These are phyloP conservation scores for Carassius auratus DNA, from an alignment of 2,113 vertebrate species.

Conservation along the genomic window DNA sequence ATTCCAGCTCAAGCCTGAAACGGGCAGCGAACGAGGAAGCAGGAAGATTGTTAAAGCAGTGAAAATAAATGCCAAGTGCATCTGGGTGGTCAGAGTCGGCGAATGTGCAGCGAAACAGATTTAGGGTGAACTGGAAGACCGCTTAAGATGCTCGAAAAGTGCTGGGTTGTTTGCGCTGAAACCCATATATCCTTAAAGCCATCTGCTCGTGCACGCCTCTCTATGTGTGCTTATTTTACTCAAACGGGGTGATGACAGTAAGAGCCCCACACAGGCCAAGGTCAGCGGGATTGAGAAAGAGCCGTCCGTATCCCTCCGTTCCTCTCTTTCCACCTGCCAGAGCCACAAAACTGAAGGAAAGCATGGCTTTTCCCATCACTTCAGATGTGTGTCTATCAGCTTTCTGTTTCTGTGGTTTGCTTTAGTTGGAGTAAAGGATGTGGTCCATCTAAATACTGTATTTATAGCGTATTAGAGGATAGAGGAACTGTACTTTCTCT, in stretches of 20 bases:
- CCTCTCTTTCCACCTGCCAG: slow-evolving; percentile 71
- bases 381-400: slow-evolving; percentile 47
- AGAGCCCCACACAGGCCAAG: slow-evolving; percentile 40
- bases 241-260: slow-evolving; percentile 68
- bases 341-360: slow-evolving; percentile 61
- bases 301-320: slow-evolving; percentile 47
- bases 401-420: slow-evolving; percentile 34
- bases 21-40: slow-evolving; percentile 8
- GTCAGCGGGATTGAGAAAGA: slow-evolving; percentile 26
- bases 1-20: slow-evolving; percentile 44
- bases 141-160: not conserved
- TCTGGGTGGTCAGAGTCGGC: slow-evolving; percentile 49
- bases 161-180: not conserved
- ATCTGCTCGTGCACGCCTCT: slow-evolving; percentile 33
- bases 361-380: not conserved
- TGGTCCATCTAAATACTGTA: slow-evolving; percentile 76
- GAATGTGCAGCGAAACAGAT: not conserved
- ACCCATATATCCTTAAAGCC: slow-evolving; percentile 43
- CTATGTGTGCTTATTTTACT: slow-evolving; percentile 64
- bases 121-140: not conserved
- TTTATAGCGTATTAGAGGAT: slow-evolving; percentile 67
- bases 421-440: slow-evolving; percentile 70
- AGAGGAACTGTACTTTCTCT: not conserved
- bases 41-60: slow-evolving; percentile 52
- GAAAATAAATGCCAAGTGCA: slow-evolving; percentile 50